phyloP scores from a whole-genome alignment of 1,140 invertebrate genomes.

The Papilio machaon region DNA sequence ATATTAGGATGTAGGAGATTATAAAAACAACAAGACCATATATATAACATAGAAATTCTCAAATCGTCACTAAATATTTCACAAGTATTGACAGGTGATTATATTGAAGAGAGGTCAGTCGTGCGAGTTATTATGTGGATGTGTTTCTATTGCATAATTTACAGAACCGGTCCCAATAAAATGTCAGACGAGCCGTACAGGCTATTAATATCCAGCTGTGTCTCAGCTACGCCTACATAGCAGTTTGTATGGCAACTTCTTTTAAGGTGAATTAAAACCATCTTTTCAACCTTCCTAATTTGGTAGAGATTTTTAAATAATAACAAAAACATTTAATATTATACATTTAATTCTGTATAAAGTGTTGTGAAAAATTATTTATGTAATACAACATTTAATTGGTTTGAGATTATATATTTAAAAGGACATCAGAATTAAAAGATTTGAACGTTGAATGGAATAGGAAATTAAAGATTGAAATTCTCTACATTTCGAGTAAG shows the following conservation, averaged over 20 bases:
- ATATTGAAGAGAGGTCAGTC: constrained; percentile 58
- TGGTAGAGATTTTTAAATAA: constrained; percentile 42
- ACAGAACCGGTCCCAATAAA: constrained; percentile 71
- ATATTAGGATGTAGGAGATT: not conserved
- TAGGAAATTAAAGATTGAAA: too few relatives aligned
- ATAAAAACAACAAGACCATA: not conserved
- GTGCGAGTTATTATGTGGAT: constrained; percentile 62
- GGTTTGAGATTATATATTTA: too few relatives aligned
- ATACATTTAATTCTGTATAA: not conserved
- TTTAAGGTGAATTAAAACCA: constrained; percentile 65
- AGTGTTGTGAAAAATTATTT: too few relatives aligned
- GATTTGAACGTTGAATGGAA: too few relatives aligned
- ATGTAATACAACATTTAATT: too few relatives aligned
- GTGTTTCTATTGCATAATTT: constrained; percentile 77
- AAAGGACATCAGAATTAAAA: too few relatives aligned
- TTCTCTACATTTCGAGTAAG: too few relatives aligned
- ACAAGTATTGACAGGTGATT: constrained; percentile 67
- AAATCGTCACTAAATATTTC: constrained; percentile 52
- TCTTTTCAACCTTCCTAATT: constrained; percentile 54
- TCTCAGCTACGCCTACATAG: constrained; percentile 61
- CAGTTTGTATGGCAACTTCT: constrained; percentile 57
- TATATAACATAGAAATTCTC: not conserved
- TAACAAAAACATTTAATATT: not conserved
- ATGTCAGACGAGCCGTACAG: constrained; percentile 69
- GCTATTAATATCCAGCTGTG: constrained; percentile 67